phyloP scores from a whole-genome alignment of 2,888 invertebrate species.

The Tricholauxania praeusta region DNA sequence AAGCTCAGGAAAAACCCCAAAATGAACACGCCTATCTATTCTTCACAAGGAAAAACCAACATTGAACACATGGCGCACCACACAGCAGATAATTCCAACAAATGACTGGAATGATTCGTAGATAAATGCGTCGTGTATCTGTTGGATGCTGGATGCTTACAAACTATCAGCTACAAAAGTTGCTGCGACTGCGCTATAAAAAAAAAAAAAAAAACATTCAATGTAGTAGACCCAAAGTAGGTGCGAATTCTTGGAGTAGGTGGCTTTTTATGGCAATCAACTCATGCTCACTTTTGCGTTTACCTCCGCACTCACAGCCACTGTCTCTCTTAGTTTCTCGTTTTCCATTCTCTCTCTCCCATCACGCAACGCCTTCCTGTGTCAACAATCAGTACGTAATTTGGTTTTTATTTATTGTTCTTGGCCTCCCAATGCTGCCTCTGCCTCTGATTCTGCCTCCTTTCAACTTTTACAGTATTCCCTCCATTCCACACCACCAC shows the following conservation, averaged over 20 bases:
- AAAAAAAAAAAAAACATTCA: neutral
- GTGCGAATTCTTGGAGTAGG: constrained; percentile 9
- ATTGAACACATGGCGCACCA: too few relatives aligned
- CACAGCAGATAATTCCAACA: neutral
- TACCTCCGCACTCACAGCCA: neutral
- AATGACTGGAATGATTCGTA: neutral
- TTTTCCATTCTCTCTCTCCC: neutral
- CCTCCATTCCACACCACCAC: neutral
- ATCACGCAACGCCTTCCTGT: constrained; percentile 52
- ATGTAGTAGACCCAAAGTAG: neutral
- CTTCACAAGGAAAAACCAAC: too few relatives aligned
- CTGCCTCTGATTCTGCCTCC: neutral
- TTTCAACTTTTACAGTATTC: neutral
- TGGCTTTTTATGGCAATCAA: constrained; percentile 12
- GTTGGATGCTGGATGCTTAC: constrained; percentile 16
- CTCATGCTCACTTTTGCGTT: neutral
- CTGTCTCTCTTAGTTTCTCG: constrained; percentile 3
- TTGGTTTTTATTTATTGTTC: constrained; percentile 52
- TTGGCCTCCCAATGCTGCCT: neutral
- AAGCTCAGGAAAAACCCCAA: too few relatives aligned
- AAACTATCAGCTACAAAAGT: neutral
- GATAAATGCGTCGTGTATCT: constrained; percentile 14
- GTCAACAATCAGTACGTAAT: constrained; percentile 55
- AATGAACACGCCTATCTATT: too few relatives aligned
- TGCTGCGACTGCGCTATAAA: constrained; percentile 25